A percentile compares a stretch with the other conserved stretches of the same genome.
These are phyloP conservation scores for Megaceryle maxima DNA, from an alignment of 2,113 vertebrate species.

Conservation along the genomic window DNA sequence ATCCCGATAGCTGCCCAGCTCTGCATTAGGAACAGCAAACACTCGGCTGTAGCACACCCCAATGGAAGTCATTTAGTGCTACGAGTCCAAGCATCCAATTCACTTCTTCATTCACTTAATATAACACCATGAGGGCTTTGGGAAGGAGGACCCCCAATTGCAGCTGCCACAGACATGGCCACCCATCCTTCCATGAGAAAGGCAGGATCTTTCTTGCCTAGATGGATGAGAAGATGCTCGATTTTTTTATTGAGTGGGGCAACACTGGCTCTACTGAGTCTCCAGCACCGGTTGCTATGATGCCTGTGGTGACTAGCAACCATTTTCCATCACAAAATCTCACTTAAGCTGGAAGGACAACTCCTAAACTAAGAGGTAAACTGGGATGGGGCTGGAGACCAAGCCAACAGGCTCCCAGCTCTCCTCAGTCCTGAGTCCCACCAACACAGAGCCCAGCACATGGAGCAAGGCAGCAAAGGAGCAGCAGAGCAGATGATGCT, in stretches of 20 bases:
- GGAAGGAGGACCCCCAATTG: background rate
- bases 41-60: rapidly evolving
- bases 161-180: background rate
- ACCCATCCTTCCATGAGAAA: rapidly evolving
- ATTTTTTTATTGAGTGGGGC: background rate
- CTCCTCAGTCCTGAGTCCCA: background rate
- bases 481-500: background rate
- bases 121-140: background rate
- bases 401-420: background rate
- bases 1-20: rapidly evolving
- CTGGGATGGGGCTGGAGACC: background rate
- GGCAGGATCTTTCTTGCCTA: background rate
- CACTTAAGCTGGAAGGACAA: background rate
- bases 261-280: background rate
- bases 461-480: background rate
- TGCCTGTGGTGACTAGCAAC: background rate
- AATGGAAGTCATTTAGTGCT: background rate
- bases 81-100: background rate
- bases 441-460: background rate
- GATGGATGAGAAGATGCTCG: background rate
- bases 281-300: background rate
- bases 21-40: rapidly evolving
- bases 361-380: background rate
- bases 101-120: background rate
- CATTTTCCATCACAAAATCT: background rate